Evolutionary conservation across 2,888 invertebrate species (phyloP), one percentile per base, ranked within the genome.

Genomic region (Aproaerema taeniolella): DNA sequence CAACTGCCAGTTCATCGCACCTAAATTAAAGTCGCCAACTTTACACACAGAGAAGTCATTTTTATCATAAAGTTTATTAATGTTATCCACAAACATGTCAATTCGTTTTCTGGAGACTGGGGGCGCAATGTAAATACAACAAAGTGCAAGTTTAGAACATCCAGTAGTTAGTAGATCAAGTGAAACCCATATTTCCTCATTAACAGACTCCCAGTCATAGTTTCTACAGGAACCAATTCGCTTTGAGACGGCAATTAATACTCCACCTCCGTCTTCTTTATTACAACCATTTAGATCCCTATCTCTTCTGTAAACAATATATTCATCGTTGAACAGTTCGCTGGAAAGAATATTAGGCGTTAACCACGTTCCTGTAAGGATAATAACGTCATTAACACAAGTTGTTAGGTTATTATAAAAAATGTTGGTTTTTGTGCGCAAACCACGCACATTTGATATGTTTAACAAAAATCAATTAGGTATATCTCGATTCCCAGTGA

Each of bases 21-120:
- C n/a, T n/a, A 31, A 5, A 31, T 31, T 31, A n/a, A 31, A 31
- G 16, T 31, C 31, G 5, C 31, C 31, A 2, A 31, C 5, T 8
- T 15, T 2, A 2, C 15, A 16, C n/a, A n/a, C 9, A 4, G 1
- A 8, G 7, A 5, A 13, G 10, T 31, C n/a, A 8, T 8, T 30
- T 13, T 30, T 3, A 14, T 31, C 9, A 13, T 9, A 16, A 16
- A 8, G 6, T 15, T 1, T n/a, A 15, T 31, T 8, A 16, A 5
- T 15, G 1, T 8, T 5, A n/a, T 16, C 16, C 16, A 16, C n/a
- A n/a, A n/a, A n/a, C n/a, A n/a, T 7, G 31, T n/a, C n/a, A 16
- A 13, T n/a, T 4, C 16, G 8, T 31, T 9, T 9, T 2, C 3
- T n/a, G 31, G n/a, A 8, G 9, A 16, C 31, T 9, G 31, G 31